Conservation (phyloP, 2,797 vertebrate species). For the Ctenopoma kingsleyae region DNA sequence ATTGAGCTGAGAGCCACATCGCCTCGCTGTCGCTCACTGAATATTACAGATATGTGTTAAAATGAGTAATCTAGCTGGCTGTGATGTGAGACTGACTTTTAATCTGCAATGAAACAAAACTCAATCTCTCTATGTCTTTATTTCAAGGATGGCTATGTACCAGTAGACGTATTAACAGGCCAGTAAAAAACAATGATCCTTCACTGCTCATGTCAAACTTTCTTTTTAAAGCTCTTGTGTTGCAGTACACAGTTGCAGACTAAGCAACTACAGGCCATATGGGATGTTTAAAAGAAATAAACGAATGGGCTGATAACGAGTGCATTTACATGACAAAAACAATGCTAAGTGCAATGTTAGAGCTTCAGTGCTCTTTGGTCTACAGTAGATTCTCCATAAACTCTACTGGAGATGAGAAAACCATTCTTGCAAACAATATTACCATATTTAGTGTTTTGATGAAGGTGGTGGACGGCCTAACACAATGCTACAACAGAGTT, state of each 20-base stretch:
- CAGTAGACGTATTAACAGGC: slow-evolving; percentile 26
- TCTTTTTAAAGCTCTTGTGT: slow-evolving; percentile 18
- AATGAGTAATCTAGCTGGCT: slow-evolving; percentile 10
- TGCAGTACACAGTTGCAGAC: slow-evolving; percentile 12
- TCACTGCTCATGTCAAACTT: slow-evolving; percentile 41
- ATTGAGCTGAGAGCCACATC: background rate
- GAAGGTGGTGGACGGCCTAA: no score
- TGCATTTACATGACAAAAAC: no score
- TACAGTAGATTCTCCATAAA: no score
- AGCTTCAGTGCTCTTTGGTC: no score
- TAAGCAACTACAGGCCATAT: background rate
- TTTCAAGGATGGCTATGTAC: slow-evolving; percentile 24
- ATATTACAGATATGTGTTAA: slow-evolving; percentile 7
- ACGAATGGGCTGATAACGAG: no score
- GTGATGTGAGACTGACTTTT: slow-evolving; percentile 32
- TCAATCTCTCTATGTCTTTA: slow-evolving; percentile 16
- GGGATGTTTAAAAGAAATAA: background rate
- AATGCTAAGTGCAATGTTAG: no score
- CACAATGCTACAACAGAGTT: no score
- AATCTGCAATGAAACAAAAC: slow-evolving; percentile 48
- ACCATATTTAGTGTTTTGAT: no score
- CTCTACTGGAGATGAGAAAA: no score
- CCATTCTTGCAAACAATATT: no score
- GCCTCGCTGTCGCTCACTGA: background rate
- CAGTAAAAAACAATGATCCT: slow-evolving; percentile 30